These are phyloP conservation scores for Orchestia grillus DNA, from an alignment of 1,140 invertebrate genomes.

Conservation along the genomic window DNA sequence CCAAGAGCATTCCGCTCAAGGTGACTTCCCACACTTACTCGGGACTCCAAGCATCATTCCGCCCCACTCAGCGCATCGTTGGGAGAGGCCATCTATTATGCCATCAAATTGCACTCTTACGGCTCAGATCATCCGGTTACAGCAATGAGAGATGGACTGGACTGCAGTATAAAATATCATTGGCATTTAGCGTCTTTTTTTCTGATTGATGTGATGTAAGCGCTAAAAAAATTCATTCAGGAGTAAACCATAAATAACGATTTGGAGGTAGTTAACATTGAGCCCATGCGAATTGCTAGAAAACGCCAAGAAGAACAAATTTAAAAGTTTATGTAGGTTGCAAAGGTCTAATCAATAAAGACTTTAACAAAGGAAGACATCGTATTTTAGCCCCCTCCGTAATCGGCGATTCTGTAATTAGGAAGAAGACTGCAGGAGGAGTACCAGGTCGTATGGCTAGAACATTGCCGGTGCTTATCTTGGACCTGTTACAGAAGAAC, in stretches of 20 bases:
- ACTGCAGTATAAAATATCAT: not conserved
- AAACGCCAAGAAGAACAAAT: too few species aligned
- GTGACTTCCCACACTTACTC: not conserved
- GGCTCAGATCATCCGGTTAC: not conserved
- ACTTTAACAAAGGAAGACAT: too few species aligned
- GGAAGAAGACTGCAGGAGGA: not conserved
- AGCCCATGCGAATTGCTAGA: too few species aligned
- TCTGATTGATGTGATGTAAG: not conserved
- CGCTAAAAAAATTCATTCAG: too few species aligned
- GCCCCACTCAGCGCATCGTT: not conserved
- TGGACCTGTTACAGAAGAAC: not conserved
- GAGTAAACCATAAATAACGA: too few species aligned
- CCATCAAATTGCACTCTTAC: not conserved
- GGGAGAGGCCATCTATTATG: not conserved
- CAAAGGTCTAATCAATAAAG: too few species aligned
- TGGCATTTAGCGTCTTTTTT: not conserved
- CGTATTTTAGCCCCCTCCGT: not conserved
- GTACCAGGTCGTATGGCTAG: not conserved
- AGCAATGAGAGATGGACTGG: not conserved
- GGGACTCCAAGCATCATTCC: not conserved
- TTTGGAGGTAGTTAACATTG: too few species aligned
- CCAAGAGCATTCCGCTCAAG: not conserved
- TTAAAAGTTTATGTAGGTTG: too few species aligned
- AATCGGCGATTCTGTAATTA: not conserved
- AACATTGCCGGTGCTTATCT: not conserved